Base-by-base conservation (phyloP, 2,888 invertebrate species). In the Timema podura region DNA sequence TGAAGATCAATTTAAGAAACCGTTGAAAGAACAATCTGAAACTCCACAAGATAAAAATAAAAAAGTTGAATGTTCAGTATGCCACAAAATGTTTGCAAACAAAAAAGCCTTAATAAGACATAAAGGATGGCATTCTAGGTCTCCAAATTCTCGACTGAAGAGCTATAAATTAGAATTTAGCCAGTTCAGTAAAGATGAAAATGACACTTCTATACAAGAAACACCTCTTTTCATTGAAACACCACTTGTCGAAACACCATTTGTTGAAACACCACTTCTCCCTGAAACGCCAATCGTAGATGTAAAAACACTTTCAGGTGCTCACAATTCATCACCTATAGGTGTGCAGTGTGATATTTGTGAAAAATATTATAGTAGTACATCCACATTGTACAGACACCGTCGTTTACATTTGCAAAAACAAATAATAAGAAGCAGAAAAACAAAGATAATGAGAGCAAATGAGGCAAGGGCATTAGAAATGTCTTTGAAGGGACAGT, bases 361-460 rank as follows among this genome's bases (percentile, higher is more conserved):
- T 46, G 57, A 11, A 69, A 68, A 65, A 64, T 61, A 48, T 48
- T 88, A 89, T 76, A 87, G 88, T 3, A 83, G 86, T 54, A 85
- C 86, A 76, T 88, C 88, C 7, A 86, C 87, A 0, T 79, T 89
- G 46, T 85, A 87, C 51, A 85, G 86, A 64, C 89, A 90, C 76
- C 85, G 88, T 79, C 86, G 86, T 76, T 83, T 85, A 74, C 87
- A 88, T 75, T 6, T 61, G 30, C 1, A 15, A 30, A 8, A 61
- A 10, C 61, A 16, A 57, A n/a, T n/a, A n/a, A n/a, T n/a, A n/a
- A n/a, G n/a, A n/a, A n/a, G n/a, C n/a, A n/a, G n/a, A n/a, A n/a
- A n/a, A n/a, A n/a, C n/a, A n/a, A n/a, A n/a, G n/a, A n/a, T n/a
- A n/a, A n/a, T n/a, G n/a, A n/a, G n/a, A n/a, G n/a, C n/a, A n/a